A percentile compares a stretch with the other conserved stretches of the same genome.
Conservation (phyloP, 2,113 vertebrate genomes). For the Pomatostomus ruficeps region DNA sequence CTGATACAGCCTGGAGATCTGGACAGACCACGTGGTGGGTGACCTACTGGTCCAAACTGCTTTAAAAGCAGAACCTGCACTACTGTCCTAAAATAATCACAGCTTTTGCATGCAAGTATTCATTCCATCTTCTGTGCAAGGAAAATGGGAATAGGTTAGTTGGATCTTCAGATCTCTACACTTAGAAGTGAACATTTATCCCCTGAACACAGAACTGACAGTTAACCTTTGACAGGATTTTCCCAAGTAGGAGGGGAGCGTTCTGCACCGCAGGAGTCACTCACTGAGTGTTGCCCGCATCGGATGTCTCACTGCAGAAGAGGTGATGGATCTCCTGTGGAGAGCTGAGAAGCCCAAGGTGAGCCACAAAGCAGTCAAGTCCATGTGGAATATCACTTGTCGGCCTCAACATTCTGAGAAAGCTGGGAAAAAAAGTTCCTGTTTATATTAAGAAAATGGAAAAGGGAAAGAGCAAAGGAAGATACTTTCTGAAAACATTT, state of each 20-base stretch:
- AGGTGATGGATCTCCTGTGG: not conserved
- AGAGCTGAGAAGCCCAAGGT: not conserved
- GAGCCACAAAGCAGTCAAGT: not conserved
- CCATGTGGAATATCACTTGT: fast-evolving
- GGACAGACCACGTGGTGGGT: not conserved
- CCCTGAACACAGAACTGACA: not conserved
- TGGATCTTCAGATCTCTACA: not conserved
- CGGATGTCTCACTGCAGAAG: not conserved
- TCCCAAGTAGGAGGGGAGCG: not conserved
- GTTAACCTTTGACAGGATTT: not conserved
- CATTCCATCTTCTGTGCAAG: not conserved
- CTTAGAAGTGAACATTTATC: not conserved
- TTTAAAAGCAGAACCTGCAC: not conserved
- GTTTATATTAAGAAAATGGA: not conserved
- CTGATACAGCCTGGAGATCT: not conserved
- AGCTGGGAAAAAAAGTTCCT: not conserved
- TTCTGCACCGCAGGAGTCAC: not conserved
- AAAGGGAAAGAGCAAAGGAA: not conserved
- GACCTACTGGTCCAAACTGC: not conserved
- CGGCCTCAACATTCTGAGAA: not conserved
- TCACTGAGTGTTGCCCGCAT: not conserved
- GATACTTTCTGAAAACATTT: not conserved
- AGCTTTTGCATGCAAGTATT: not conserved
- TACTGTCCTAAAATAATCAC: not conserved
- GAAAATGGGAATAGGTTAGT: not conserved